Evolutionary conservation across 2,888 invertebrate species (phyloP), one percentile per base, ranked within the genome.

Genomic region (Apomyelois bistriatella): DNA sequence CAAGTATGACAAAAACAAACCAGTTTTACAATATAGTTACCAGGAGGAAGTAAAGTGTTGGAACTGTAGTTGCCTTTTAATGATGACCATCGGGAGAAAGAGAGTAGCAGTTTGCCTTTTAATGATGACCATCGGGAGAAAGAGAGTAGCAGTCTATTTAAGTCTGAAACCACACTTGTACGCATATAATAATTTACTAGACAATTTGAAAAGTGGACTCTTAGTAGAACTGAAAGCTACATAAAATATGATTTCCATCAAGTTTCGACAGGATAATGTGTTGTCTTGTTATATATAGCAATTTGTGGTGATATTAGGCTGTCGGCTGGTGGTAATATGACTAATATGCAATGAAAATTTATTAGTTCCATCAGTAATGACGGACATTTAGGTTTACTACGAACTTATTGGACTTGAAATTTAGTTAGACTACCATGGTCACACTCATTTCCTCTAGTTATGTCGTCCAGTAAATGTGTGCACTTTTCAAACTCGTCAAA

Each of bases 251-350:
- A 53, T 30, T 50, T 54, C 50, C 42, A 54, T 50, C 52, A 28
- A 30, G 42, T 53, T 56, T 37, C 52, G 53, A 56, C 56, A 56
- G 52, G 52, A 49, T 56, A 54, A 56, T 56, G 52, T 28, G 5
- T n/a, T 16, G 13, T 8, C 16, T 37, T 36, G 48, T 48, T 15
- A 17, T 37, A 15, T 16, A 15, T 12, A 6, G 28, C 13, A 30
- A 30, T 8, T 46, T 5, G 7, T 30, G 22, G 43, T 22, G 12
- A 28, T 47, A 47, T 41, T 15, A 35, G 9, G n/a, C 15, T 47
- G 47, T 47, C 35, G 15, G 32, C 30, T 47, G 10, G 47, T 32
- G 35, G 47, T 35, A 36, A 36, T 35, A 7, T 22, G 22, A 22
- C n/a, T n/a, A n/a, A n/a, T n/a, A 22, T 38, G 16, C n/a, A 9